Conservation (phyloP, 2,113 vertebrate species). For the Sylvietta virens region DNA sequence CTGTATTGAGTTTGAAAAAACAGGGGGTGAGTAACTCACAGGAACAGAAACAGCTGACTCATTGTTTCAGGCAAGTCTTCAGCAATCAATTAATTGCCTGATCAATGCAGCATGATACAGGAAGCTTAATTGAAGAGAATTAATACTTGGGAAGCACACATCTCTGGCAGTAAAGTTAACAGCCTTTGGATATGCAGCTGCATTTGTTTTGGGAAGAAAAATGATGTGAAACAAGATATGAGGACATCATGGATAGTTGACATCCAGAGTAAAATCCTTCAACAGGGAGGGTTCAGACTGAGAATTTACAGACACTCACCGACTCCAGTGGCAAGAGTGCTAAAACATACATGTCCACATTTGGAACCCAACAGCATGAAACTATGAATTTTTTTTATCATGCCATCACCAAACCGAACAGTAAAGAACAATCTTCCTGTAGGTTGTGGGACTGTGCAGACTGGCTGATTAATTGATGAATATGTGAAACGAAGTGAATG, state of each 20-base stretch:
- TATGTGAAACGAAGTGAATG: background rate
- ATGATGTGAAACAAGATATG: background rate
- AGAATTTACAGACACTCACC: background rate
- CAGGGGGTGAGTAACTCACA: background rate
- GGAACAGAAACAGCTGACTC: slow-evolving; percentile 48
- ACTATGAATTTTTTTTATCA: slow-evolving; percentile 31
- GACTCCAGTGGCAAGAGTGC: background rate
- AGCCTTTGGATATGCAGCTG: background rate
- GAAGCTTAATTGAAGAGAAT: slow-evolving; percentile 59
- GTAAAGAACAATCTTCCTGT: background rate
- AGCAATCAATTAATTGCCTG: slow-evolving; percentile 62
- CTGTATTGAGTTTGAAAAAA: background rate
- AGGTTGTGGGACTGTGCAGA: background rate
- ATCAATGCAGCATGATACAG: slow-evolving; percentile 59
- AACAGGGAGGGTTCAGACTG: background rate
- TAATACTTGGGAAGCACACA: slow-evolving; percentile 18
- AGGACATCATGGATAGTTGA: slow-evolving; percentile 16
- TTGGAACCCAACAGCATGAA: background rate
- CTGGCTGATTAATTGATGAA: background rate
- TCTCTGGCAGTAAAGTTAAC: slow-evolving; percentile 15
- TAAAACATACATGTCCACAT: background rate
- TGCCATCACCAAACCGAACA: background rate
- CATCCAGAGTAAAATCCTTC: slow-evolving; percentile 25
- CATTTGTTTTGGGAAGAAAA: slow-evolving; percentile 27
- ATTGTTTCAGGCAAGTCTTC: slow-evolving; percentile 38